Percentiles rank a stretch among this genome's conserved stretches.
These are phyloP conservation scores for Synanceia verrucosa DNA, from an alignment of 2,797 vertebrate genomes.

Conservation along the genomic window DNA sequence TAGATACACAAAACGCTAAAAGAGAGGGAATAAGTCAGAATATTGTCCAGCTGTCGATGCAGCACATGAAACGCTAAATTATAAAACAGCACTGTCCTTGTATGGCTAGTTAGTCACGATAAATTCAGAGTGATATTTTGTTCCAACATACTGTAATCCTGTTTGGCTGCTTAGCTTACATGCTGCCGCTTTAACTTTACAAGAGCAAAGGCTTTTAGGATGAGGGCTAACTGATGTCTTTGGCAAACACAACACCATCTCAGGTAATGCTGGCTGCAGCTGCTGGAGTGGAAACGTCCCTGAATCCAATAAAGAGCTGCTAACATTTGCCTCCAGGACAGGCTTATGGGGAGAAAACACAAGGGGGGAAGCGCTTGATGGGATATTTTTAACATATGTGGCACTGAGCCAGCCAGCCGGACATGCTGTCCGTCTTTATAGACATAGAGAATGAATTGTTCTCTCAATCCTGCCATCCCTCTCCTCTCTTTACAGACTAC, in stretches of 20 bases:
- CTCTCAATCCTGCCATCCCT: not conserved
- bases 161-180: not conserved
- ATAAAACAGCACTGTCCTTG: not conserved
- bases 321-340: not conserved
- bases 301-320: not conserved
- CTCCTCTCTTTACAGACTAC: constrained; percentile 18
- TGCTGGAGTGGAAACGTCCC: not conserved
- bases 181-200: not conserved
- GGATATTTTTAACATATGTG: not conserved
- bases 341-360: not conserved
- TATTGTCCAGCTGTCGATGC: no score
- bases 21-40: no score
- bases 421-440: not conserved
- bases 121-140: not conserved
- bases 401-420: not conserved
- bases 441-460: not conserved
- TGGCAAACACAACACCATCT: not conserved
- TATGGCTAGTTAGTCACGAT: not conserved
- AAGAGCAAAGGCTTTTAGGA: not conserved
- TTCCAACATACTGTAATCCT: not conserved
- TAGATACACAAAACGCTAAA: not conserved
- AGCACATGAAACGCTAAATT: not conserved
- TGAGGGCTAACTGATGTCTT: not conserved
- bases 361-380: not conserved
- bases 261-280: not conserved